A percentile compares a stretch with the other conserved stretches of the same genome.
Conservation (phyloP, 1,140 invertebrate species). For the Drosophila fuyamai region DNA sequence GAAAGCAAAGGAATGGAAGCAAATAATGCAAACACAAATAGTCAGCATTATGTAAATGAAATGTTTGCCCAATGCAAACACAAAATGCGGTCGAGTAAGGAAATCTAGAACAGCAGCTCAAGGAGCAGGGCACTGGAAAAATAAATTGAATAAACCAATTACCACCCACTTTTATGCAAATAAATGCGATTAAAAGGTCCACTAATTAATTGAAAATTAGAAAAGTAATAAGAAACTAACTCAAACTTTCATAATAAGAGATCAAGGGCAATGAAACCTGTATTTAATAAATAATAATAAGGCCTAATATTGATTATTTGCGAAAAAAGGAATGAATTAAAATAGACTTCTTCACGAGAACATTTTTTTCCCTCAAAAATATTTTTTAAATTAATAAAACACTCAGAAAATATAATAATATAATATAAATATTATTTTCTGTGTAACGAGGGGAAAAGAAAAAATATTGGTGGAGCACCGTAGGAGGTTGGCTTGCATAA, state of each 20-base stretch:
- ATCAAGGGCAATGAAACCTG: too few relatives aligned
- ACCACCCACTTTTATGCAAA: constrained; percentile 18
- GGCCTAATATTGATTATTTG: too few relatives aligned
- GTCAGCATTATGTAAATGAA: constrained; percentile 79
- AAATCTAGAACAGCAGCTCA: constrained; percentile 43
- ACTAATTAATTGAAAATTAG: constrained; percentile 2
- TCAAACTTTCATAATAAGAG: too few relatives aligned
- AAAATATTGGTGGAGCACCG: constrained; percentile 5
- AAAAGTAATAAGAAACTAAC: too few relatives aligned
- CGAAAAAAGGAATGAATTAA: too few relatives aligned
- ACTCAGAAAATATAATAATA: too few relatives aligned
- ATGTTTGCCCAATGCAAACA: constrained; percentile 73
- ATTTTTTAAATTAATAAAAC: too few relatives aligned
- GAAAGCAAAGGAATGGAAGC: constrained; percentile 21
- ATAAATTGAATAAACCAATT: constrained; percentile 23
- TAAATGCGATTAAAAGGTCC: background rate
- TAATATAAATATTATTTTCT: background rate
- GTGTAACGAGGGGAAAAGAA: constrained; percentile 1
- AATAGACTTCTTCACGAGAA: too few relatives aligned
- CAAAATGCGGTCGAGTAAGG: constrained; percentile 55
- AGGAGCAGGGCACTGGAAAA: constrained; percentile 25
- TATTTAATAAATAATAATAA: too few relatives aligned
- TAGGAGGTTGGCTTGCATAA: constrained; percentile 69
- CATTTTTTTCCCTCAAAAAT: too few relatives aligned
- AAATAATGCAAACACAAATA: constrained; percentile 71